Percentiles rank a stretch among this genome's conserved stretches.
These are phyloP conservation scores for Pseudorasbora parva DNA, from an alignment of 2,113 vertebrate genomes.

Conservation along the genomic window DNA sequence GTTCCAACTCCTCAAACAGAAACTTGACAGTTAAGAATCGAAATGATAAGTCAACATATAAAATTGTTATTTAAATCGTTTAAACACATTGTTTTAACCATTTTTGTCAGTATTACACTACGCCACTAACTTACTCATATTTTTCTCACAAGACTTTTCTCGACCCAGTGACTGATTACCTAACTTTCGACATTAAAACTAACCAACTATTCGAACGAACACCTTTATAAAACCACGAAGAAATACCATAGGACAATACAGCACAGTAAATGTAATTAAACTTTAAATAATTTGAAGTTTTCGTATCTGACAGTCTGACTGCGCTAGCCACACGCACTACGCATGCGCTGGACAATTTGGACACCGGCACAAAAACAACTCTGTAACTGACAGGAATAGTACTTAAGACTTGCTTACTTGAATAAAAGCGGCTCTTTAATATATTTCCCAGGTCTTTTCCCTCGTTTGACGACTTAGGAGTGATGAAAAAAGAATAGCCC, in stretches of 20 bases:
- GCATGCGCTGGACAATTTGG: not conserved
- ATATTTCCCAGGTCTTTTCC: not conserved
- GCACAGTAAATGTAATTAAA: not conserved
- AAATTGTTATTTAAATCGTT: not conserved
- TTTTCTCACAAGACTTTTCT: not conserved
- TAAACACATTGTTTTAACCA: not conserved
- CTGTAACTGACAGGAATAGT: not conserved
- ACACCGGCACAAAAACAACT: constrained; percentile 25
- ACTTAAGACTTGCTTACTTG: constrained; percentile 14
- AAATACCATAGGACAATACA: not conserved
- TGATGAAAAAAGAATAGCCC: not conserved
- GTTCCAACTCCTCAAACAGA: not conserved
- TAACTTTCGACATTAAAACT: not conserved
- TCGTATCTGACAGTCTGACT: not conserved
- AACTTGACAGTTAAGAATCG: not conserved
- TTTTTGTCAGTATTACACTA: no score
- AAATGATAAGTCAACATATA: not conserved
- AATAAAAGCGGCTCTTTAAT: not conserved
- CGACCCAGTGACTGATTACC: not conserved
- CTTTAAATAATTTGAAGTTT: not conserved
- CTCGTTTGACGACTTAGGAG: not conserved
- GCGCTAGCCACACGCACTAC: not conserved
- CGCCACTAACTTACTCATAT: not conserved
- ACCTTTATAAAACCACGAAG: not conserved
- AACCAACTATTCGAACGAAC: not conserved